Conservation (phyloP, 2,113 vertebrate genomes). For the Hemicordylus capensis region DNA sequence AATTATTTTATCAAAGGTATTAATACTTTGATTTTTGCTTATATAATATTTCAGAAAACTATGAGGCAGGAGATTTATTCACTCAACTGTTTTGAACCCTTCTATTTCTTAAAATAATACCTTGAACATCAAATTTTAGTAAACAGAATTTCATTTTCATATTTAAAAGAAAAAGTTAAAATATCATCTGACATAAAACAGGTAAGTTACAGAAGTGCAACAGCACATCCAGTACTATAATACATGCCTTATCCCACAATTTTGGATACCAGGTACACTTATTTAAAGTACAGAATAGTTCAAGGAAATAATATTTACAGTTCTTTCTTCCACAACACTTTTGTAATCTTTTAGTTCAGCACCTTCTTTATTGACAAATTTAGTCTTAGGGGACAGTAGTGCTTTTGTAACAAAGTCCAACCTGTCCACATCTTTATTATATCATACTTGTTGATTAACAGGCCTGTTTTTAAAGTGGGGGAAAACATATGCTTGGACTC, state of each 20-base stretch:
- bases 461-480: conserved; percentile 49
- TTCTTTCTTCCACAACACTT: neutral
- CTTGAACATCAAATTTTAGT: conserved; percentile 41
- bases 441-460: conserved; percentile 57
- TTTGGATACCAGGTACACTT: conserved; percentile 36
- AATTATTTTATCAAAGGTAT: conserved; percentile 60
- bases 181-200: conserved; percentile 56
- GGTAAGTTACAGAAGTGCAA: conserved; percentile 16
- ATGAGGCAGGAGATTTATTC: conserved; percentile 38
- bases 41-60: conserved; percentile 48
- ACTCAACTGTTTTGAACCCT: conserved; percentile 46
- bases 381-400: conserved; percentile 42
- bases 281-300: conserved; percentile 49
- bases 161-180: conserved; percentile 51
- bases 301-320: conserved; percentile 23
- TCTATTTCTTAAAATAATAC: conserved; percentile 45
- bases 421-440: conserved; percentile 38
- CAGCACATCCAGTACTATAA: conserved; percentile 44
- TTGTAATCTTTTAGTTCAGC: conserved; percentile 26
- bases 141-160: conserved; percentile 59
- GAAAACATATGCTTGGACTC: neutral
- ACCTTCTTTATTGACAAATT: conserved; percentile 56
- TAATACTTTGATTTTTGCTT: conserved; percentile 57
- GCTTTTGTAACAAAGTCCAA: conserved; percentile 31
- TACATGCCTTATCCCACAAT: conserved; percentile 39